Evolutionary conservation across 2,797 vertebrate species (phyloP), one percentile per base, ranked within the genome.

Genomic region (Eutrigla gurnardus): DNA sequence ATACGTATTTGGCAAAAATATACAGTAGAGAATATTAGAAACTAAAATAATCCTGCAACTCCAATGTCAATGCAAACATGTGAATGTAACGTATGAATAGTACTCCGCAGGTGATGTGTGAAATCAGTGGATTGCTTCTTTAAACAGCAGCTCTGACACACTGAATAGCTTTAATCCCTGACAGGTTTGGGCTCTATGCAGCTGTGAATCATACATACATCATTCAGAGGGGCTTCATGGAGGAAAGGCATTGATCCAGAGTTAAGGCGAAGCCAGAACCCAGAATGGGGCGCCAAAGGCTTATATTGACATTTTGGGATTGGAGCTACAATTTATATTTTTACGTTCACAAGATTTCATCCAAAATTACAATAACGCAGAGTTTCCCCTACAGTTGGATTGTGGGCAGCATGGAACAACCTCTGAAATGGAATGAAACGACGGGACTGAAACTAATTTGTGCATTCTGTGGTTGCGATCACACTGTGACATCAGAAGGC

Each of bases 241-340:
- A 32, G 10, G 45, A 36, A 70, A 40, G 35, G 39, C 12, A 1
- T 2, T 67, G 43, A 76, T 68, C 36, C 33, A 14, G 39, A 58
- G 40, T 52, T 18, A 18, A 40, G 47, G 36, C 3, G 3, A 25
- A 54, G 17, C 9, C 13, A 39, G 6, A 50, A 64, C 64, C 46
- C 42, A 49, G 36, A 60, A 33, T 8, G 36, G 18, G 14, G 65
- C 57, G 53, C 40, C 61, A 10, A 81, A 78, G 68, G 6, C 46
- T 61, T 4, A 0, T 25, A 13, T 11, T 62, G 76, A 81, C 37
- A 77, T 77, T 69, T 80, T 36, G 7, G 10, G 49, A 63, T 76
- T 70, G 45, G 66, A 46, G 59, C 32, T 55, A 52, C 4, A 3
- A 17, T 47, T 13, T 0, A 3, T 17, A 15, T 66, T 53, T 70